Conservation (phyloP, 2,888 invertebrate species). For the Lottia gigantea region DNA sequence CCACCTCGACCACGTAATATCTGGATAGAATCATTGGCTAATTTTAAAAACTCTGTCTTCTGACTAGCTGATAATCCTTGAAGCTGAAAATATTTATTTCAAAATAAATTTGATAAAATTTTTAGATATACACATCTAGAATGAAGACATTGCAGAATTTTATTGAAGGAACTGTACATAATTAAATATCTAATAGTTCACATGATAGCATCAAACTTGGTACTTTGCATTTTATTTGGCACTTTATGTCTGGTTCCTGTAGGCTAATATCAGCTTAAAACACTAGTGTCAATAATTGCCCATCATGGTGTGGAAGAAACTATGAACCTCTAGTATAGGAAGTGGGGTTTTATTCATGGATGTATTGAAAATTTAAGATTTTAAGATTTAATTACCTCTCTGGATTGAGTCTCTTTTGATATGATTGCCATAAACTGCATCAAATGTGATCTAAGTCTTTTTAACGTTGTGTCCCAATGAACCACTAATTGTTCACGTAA, state of each 20-base stretch:
- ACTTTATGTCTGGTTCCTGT: too few species aligned
- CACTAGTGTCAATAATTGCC: too few species aligned
- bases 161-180: too few species aligned
- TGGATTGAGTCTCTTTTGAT: slow-evolving; percentile 49
- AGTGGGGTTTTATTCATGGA: too few species aligned
- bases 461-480: slow-evolving; percentile 50
- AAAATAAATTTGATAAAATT: not conserved
- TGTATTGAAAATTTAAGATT: not conserved
- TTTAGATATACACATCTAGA: not conserved
- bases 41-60: slow-evolving; percentile 53
- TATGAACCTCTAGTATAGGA: too few species aligned
- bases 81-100: slow-evolving; percentile 33
- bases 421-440: slow-evolving; percentile 49
- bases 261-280: too few species aligned
- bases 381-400: slow-evolving; percentile 41
- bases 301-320: too few species aligned
- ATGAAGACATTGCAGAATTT: too few species aligned
- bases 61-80: slow-evolving; percentile 50
- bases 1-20: slow-evolving; percentile 38
- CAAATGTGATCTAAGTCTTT: slow-evolving; percentile 46
- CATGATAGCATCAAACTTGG: too few species aligned
- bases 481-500: slow-evolving; percentile 51
- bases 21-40: slow-evolving; percentile 53
- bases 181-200: too few species aligned
- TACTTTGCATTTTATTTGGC: too few species aligned